A percentile compares a stretch with the other conserved stretches of the same genome.
Evolutionary conservation across 2,888 invertebrate species (phyloP).

Genomic region (Lasius platythorax): DNA sequence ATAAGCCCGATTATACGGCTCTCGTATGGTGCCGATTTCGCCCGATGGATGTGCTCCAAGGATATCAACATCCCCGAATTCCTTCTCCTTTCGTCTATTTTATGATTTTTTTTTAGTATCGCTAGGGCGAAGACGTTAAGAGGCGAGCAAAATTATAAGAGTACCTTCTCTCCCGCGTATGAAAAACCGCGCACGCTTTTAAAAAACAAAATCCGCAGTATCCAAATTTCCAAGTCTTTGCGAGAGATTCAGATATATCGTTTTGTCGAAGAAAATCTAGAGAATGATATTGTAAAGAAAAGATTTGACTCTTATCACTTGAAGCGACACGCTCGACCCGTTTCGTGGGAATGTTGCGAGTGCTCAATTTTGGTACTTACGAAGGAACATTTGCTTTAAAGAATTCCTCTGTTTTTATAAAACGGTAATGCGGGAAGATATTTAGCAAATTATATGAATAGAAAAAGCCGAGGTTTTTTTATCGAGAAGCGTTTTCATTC

Average conservation of each 20-base stretch:
- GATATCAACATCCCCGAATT: background rate
- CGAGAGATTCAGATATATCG: background rate
- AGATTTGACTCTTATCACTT: background rate
- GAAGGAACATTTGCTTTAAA: background rate
- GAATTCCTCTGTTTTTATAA: background rate
- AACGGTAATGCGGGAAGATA: background rate
- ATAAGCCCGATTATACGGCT: slow-evolving; percentile 56
- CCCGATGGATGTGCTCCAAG: slow-evolving; percentile 50
- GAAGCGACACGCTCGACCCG: background rate
- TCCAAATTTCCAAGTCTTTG: background rate
- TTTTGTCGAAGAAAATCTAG: background rate
- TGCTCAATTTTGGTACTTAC: background rate
- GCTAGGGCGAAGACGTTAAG: background rate
- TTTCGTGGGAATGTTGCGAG: background rate
- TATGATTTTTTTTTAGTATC: background rate
- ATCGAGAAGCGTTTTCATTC: background rate
- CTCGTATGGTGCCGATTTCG: slow-evolving; percentile 40
- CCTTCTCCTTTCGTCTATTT: background rate
- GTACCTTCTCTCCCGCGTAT: background rate
- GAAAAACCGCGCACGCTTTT: background rate
- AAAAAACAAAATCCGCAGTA: background rate
- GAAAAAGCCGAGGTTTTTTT: background rate
- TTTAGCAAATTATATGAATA: background rate
- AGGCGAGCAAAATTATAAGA: background rate
- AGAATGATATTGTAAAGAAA: background rate